These are phyloP conservation scores for Morpho achilles DNA, from an alignment of 2,888 invertebrate genomes.

Conservation along the genomic window DNA sequence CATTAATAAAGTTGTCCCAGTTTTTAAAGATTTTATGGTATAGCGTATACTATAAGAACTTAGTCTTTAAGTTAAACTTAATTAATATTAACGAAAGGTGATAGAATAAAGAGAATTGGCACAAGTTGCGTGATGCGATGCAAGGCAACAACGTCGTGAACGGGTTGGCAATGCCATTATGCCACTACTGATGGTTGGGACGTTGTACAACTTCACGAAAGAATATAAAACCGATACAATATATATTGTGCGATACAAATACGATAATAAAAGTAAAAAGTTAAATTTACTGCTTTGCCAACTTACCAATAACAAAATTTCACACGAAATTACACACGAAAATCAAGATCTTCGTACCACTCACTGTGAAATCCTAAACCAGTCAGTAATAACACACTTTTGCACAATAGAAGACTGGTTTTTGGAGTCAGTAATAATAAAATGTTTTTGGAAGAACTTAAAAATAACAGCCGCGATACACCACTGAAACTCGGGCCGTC, in stretches of 20 bases:
- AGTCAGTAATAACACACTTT: conserved; percentile 33
- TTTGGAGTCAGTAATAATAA: conserved; percentile 32
- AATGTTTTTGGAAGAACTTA: conserved; percentile 35
- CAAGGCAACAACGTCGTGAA: conserved; percentile 19
- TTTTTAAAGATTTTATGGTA: no score
- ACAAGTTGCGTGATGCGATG: conserved; percentile 29
- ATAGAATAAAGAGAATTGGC: conserved; percentile 28
- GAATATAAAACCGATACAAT: conserved; percentile 25
- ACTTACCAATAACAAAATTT: conserved; percentile 65
- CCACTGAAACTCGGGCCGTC: conserved; percentile 30
- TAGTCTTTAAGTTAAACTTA: not conserved
- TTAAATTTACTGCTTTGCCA: conserved; percentile 28
- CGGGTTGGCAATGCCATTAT: conserved; percentile 26
- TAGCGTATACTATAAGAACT: no score
- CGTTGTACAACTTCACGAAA: conserved; percentile 17
- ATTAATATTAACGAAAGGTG: conserved; percentile 9
- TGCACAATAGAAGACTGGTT: conserved; percentile 41
- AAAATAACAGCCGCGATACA: conserved; percentile 34
- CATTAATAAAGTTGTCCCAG: no score
- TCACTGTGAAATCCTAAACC: conserved; percentile 44
- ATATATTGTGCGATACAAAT: conserved; percentile 28
- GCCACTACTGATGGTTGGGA: conserved; percentile 1
- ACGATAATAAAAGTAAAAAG: conserved; percentile 21
- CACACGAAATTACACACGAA: conserved; percentile 43
- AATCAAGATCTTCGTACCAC: conserved; percentile 38